A percentile compares a stretch with the other conserved stretches of the same genome.
Conservation (phyloP, 2,888 invertebrate species). For the Drosophila conformis region DNA sequence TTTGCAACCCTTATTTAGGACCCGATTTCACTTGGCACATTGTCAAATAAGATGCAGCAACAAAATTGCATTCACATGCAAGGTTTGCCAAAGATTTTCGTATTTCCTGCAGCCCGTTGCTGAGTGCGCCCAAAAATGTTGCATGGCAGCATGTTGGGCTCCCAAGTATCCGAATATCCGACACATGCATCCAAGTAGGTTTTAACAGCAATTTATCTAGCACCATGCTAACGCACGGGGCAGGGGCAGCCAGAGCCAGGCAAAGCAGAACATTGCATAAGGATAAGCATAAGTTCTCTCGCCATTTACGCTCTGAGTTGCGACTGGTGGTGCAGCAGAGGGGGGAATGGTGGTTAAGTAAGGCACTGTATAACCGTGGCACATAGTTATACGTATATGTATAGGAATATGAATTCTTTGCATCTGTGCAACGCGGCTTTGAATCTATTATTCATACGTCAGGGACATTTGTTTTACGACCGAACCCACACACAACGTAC, state of each 20-base stretch:
- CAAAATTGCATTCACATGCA: slow-evolving; percentile 62
- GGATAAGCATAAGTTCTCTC: slow-evolving; percentile 78
- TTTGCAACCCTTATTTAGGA: slow-evolving; percentile 23
- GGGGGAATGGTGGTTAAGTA: background rate
- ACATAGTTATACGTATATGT: slow-evolving; percentile 32
- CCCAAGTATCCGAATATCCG: slow-evolving; percentile 32
- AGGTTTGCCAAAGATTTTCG: slow-evolving; percentile 50
- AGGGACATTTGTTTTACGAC: slow-evolving; percentile 67
- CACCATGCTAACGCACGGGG: slow-evolving; percentile 34
- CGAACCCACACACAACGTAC: slow-evolving; percentile 34
- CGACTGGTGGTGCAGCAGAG: slow-evolving; percentile 9
- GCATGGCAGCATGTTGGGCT: slow-evolving; percentile 32
- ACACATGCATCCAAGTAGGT: slow-evolving; percentile 77
- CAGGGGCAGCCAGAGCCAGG: background rate
- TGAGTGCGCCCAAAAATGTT: slow-evolving; percentile 58
- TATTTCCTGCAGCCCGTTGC: slow-evolving; percentile 18
- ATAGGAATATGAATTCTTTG: slow-evolving; percentile 37
- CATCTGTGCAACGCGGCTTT: slow-evolving; percentile 60
- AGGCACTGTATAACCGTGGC: slow-evolving; percentile 27
- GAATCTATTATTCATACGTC: slow-evolving; percentile 73
- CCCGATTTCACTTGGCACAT: slow-evolving; percentile 51
- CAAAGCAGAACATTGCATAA: slow-evolving; percentile 48
- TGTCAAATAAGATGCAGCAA: slow-evolving; percentile 48
- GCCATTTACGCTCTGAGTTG: slow-evolving; percentile 60
- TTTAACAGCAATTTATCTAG: slow-evolving; percentile 78